phyloP scores from a whole-genome alignment of 2,113 vertebrate genomes.

The Cyprinodon tularosa region DNA sequence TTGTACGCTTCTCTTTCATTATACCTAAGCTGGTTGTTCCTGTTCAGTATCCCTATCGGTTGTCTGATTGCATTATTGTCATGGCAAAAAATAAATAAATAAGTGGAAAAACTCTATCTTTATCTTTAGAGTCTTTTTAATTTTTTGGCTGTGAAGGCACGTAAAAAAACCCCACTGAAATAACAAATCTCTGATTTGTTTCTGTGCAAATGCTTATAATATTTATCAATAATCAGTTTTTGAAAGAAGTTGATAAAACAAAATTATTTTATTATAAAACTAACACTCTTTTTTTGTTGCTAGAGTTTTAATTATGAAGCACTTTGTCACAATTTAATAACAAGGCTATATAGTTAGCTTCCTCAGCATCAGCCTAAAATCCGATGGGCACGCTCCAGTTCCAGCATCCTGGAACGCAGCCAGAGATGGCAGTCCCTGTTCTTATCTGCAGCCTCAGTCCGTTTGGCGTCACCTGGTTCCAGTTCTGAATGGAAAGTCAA shows the following conservation, averaged over 20 bases:
- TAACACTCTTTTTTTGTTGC: neutral
- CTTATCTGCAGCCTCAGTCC: slow-evolving; percentile 8
- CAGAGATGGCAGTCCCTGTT: neutral
- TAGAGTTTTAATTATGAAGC: neutral
- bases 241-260: neutral
- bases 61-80: neutral
- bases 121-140: slow-evolving; percentile 31
- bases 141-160: neutral
- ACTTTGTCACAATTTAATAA: slow-evolving; percentile 2
- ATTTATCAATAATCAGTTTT: neutral
- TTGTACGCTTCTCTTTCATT: neutral
- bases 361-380: neutral
- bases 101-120: neutral
- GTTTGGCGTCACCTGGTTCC: neutral
- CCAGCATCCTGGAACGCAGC: neutral
- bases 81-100: neutral
- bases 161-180: neutral
- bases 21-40: slow-evolving; percentile 1
- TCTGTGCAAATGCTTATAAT: slow-evolving; percentile 21
- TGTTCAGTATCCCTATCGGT: neutral
- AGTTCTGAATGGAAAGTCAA: neutral
- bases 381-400: neutral
- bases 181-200: neutral
- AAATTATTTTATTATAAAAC: neutral
- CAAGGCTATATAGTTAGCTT: neutral